These are phyloP conservation scores for Hycleus phaleratus DNA, from an alignment of 1,140 invertebrate genomes.

Conservation along the genomic window DNA sequence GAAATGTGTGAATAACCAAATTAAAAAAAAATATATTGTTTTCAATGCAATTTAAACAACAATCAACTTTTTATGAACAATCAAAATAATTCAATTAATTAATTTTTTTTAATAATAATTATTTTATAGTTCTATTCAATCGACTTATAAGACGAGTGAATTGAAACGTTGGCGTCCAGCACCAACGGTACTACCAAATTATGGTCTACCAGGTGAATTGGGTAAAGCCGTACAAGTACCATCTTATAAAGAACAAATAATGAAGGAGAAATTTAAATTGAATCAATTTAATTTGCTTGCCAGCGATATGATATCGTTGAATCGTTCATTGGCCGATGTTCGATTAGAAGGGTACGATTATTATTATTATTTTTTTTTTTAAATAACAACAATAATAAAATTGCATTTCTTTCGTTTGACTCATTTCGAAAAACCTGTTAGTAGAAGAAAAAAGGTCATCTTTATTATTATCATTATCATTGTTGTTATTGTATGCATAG, in stretches of 20 bases:
- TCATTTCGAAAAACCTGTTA: too few relatives aligned
- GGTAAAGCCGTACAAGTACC: slow-evolving; percentile 82
- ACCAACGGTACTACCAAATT: slow-evolving; percentile 57
- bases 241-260: slow-evolving; percentile 71
- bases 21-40: too few relatives aligned
- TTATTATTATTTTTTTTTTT: neutral
- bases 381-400: neutral
- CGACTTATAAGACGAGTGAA: slow-evolving; percentile 43
- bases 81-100: neutral
- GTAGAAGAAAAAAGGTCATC: too few relatives aligned
- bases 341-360: slow-evolving; percentile 75
- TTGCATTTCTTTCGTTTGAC: neutral
- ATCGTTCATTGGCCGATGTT: slow-evolving; percentile 91
- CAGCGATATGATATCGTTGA: slow-evolving; percentile 95
- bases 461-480: too few relatives aligned
- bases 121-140: neutral
- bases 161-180: slow-evolving; percentile 67
- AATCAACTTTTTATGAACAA: neutral
- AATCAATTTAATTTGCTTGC: slow-evolving; percentile 98
- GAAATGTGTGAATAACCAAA: too few relatives aligned
- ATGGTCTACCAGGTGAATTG: slow-evolving; percentile 75
- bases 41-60: too few relatives aligned
- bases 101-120: slow-evolving; percentile 5
- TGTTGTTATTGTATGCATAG: too few relatives aligned
- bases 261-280: slow-evolving; percentile 93